phyloP scores from a whole-genome alignment of 1,140 invertebrate genomes.

The Probaryconus sp. region DNA sequence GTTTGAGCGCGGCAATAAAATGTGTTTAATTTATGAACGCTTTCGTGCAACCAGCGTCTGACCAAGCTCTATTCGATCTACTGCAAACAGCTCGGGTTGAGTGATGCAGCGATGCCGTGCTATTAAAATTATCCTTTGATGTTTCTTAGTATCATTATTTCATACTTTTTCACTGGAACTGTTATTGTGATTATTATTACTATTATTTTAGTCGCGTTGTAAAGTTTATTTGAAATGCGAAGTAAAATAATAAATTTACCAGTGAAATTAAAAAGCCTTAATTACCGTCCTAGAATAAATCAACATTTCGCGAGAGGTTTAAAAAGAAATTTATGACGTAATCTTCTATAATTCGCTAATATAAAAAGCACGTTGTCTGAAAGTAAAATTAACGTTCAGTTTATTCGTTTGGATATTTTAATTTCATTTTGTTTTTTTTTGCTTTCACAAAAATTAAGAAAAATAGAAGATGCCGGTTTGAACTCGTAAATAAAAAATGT shows the following conservation, averaged over 20 bases:
- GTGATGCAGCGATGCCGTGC: slow-evolving; percentile 6
- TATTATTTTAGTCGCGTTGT: slow-evolving; percentile 18
- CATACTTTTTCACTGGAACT: slow-evolving; percentile 15
- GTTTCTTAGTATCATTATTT: slow-evolving; percentile 15
- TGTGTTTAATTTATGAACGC: slow-evolving; percentile 37
- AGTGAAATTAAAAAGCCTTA: slow-evolving; percentile 32
- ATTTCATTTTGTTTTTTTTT: too few species aligned
- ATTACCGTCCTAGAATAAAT: slow-evolving; percentile 40
- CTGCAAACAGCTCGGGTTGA: slow-evolving; percentile 21
- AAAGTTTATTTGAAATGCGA: slow-evolving; percentile 13
- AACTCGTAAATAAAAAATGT: neutral
- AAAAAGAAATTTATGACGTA: too few species aligned
- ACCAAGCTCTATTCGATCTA: slow-evolving; percentile 56
- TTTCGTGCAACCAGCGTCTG: slow-evolving; percentile 32
- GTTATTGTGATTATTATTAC: slow-evolving; percentile 6
- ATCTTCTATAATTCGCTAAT: too few species aligned
- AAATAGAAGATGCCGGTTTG: slow-evolving; percentile 7
- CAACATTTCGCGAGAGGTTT: too few species aligned
- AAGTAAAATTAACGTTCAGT: too few species aligned
- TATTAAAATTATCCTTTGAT: slow-evolving; percentile 31
- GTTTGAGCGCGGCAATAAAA: slow-evolving; percentile 20
- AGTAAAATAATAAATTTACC: slow-evolving; percentile 32
- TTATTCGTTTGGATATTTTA: too few species aligned
- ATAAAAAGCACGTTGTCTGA: too few species aligned
- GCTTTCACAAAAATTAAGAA: too few species aligned